A percentile compares a stretch with the other conserved stretches of the same genome.
These are phyloP conservation scores for Centropus unirufus DNA, from an alignment of 2,113 vertebrate species.

Conservation along the genomic window DNA sequence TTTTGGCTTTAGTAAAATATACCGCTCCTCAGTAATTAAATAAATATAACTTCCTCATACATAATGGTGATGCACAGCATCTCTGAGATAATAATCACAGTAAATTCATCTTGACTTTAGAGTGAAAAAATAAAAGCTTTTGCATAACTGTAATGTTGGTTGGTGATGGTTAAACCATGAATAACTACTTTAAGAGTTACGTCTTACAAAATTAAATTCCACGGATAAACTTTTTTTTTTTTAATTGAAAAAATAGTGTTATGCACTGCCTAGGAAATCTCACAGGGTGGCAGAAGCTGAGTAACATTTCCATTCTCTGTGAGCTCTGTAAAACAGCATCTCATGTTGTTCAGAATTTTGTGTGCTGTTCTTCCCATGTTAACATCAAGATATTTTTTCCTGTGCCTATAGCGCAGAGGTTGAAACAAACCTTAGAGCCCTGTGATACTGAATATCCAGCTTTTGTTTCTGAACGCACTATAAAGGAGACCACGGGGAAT, in stretches of 20 bases:
- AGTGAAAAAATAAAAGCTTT: conserved; percentile 8
- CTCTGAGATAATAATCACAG: background rate
- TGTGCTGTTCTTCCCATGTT: conserved; percentile 47
- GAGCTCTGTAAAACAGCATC: conserved; percentile 25
- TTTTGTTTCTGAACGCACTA: conserved; percentile 97
- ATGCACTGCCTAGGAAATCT: conserved; percentile 76
- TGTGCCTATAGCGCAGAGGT: conserved; percentile 85
- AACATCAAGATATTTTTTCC: conserved; percentile 47
- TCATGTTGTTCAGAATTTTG: conserved; percentile 32
- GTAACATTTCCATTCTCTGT: conserved; percentile 31
- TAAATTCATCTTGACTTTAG: background rate
- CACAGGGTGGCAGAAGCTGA: conserved; percentile 75
- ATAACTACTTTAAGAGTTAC: conserved; percentile 31
- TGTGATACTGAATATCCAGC: conserved; percentile 98
- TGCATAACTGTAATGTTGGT: conserved; percentile 32
- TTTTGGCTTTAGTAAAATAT: conserved; percentile 9
- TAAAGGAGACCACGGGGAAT: conserved; percentile 96
- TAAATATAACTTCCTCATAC: background rate
- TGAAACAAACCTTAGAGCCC: conserved; percentile 89
- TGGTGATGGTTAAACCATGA: background rate
- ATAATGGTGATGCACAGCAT: background rate
- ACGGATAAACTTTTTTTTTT: conserved; percentile 26
- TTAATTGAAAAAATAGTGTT: conserved; percentile 74
- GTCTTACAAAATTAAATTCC: conserved; percentile 60
- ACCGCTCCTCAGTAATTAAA: conserved; percentile 37